Evolutionary conservation across 2,797 vertebrate species (phyloP), one percentile per base, ranked within the genome.

Genomic region (Sebastolobus alascanus): DNA sequence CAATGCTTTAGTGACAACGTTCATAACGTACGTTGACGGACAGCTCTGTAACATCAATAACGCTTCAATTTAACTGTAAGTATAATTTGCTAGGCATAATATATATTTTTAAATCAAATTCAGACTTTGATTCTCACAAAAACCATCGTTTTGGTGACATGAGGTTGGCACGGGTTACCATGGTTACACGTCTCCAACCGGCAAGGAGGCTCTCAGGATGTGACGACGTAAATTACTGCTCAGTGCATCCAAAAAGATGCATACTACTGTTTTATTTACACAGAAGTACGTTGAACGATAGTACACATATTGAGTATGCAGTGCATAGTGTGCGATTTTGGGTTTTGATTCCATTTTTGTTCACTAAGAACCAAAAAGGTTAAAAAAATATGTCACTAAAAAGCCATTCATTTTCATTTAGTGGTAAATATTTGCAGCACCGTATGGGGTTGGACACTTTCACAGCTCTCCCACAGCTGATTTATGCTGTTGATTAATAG

Each of bases 301-400:
- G 43, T 46, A 0, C 43, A 46, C 16, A 3, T 46, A 46, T 18
- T 46, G 6, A 46, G 16, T 46, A 46, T 16, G 43, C 0, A 1
- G 43, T 46, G 16, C 52, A 0, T 43, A 43, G 0, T 43, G 16
- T 46, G 43, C 43, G 0, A 3, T 46, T 46, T 46, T 3, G 43
- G 16, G 16, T 0, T 0, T 46, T 46, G 1, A 46, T 18, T 46
- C 16, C 16, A 46, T 46, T 46, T 46, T 46, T 14, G 20, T 55
- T 38, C 27, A 35, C 35, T 27, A 22, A 33, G 16, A 71, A 40
- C 1, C 2, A 59, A 79, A 65, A 65, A 66, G 8, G 9, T 14
- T 18, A 12, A 14, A 20, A 1, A 43, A 54, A 80, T 33, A 16
- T 14, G 25, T 16, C 27, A 43, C 8, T 50, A 29, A 59, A 61